phyloP scores from a whole-genome alignment of 2,797 vertebrate species.

The Podargus strigoides region DNA sequence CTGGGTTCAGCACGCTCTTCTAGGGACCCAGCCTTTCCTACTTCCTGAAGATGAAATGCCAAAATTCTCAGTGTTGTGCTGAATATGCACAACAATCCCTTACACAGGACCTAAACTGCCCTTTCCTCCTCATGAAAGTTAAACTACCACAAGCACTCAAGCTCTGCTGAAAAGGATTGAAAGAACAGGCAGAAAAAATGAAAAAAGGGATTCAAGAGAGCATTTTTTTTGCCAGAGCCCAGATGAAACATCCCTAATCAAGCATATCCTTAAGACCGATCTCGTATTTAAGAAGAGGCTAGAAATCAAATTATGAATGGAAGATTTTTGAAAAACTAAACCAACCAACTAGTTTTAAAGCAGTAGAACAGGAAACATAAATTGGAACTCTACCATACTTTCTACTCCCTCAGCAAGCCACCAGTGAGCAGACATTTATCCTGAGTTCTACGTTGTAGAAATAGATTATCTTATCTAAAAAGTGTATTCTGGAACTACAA shows the following conservation, averaged over 20 bases:
- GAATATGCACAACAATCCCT: accelerated
- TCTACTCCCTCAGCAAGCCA: not conserved
- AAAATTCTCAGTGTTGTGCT: not conserved
- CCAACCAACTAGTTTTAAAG: not conserved
- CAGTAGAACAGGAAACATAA: not conserved
- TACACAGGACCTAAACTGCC: not conserved
- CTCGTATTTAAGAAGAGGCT: not conserved
- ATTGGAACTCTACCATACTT: not conserved
- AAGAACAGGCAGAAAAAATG: not conserved
- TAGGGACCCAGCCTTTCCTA: not conserved
- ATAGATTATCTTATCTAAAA: not conserved
- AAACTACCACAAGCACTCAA: not conserved
- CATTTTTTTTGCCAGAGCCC: not conserved
- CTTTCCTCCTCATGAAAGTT: not conserved
- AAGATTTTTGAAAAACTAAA: not conserved
- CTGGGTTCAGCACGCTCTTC: not conserved
- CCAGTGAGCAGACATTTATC: not conserved
- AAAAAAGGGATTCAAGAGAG: not conserved
- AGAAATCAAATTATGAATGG: not conserved
- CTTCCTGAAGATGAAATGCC: not conserved
- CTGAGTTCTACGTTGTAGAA: not conserved
- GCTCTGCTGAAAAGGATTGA: not conserved
- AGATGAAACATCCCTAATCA: not conserved
- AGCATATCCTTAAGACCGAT: not conserved
- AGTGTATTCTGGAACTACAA: not conserved